phyloP scores from a whole-genome alignment of 1,140 invertebrate species.

The Chlorops oryzae region DNA sequence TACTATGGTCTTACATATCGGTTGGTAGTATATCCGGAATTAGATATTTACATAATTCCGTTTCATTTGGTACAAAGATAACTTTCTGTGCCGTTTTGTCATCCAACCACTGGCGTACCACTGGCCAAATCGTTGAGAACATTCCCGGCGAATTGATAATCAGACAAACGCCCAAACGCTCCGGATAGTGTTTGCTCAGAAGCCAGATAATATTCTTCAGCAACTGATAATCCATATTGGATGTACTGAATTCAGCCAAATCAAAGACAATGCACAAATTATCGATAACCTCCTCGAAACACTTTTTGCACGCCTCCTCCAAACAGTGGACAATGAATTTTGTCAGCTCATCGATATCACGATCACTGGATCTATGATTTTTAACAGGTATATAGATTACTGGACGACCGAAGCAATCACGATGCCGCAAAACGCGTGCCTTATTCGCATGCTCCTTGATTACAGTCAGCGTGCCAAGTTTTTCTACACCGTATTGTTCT shows the following conservation, averaged over 20 bases:
- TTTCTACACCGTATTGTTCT: conserved; percentile 60
- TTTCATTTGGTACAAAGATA: conserved; percentile 60
- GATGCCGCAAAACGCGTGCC: conserved; percentile 60
- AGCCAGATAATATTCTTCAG: conserved; percentile 72
- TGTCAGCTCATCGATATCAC: conserved; percentile 67
- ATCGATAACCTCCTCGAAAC: conserved; percentile 72
- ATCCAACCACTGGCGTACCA: conserved; percentile 69
- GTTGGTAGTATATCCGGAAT: conserved; percentile 69
- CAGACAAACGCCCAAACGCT: conserved; percentile 66
- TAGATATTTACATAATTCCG: conserved; percentile 63
- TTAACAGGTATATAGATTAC: conserved; percentile 70
- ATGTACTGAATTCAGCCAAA: conserved; percentile 62
- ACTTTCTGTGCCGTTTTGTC: conserved; percentile 71
- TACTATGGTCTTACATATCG: conserved; percentile 60
- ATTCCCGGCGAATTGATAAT: conserved; percentile 64
- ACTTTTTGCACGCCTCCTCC: conserved; percentile 68
- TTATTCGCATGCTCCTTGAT: conserved; percentile 59
- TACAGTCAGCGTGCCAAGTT: conserved; percentile 50
- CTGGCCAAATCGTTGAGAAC: conserved; percentile 67
- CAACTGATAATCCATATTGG: conserved; percentile 70
- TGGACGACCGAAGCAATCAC: conserved; percentile 64
- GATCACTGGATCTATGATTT: conserved; percentile 64
- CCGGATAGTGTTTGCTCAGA: conserved; percentile 66
- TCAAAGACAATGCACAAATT: conserved; percentile 73
- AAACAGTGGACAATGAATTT: conserved; percentile 70